Percentiles rank a stretch among this genome's conserved stretches.
phyloP scores from a whole-genome alignment of 2,113 vertebrate genomes.

The Corynorhinus townsendii region DNA sequence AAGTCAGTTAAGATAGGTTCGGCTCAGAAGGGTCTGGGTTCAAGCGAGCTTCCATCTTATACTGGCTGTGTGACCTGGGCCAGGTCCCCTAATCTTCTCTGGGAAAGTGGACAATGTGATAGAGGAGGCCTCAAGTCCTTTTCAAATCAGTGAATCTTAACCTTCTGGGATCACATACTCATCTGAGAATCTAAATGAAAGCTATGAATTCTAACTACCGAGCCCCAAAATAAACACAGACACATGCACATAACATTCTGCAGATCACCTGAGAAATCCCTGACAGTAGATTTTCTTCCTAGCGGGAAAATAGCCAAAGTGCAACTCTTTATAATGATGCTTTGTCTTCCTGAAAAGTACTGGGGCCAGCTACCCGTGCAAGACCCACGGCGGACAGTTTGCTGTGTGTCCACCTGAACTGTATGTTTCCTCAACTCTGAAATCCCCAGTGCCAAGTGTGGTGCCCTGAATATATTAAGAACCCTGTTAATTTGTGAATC shows the following conservation, averaged over 20 bases:
- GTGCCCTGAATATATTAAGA: not conserved
- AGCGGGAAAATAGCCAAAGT: not conserved
- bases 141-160: constrained; percentile 11
- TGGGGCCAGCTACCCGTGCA: not conserved
- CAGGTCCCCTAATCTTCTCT: not conserved
- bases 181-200: not conserved
- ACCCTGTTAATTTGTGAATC: not conserved
- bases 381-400: not conserved
- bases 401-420: not conserved
- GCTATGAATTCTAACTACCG: not conserved
- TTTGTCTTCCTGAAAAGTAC: not conserved
- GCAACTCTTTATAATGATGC: not conserved
- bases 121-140: not conserved
- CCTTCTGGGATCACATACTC: not conserved
- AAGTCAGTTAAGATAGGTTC: not conserved
- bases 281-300: not conserved
- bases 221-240: not conserved
- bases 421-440: not conserved
- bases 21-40: not conserved
- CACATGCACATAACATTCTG: not conserved
- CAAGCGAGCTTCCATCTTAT: not conserved
- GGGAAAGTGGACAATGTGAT: not conserved
- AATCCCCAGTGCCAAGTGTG: not conserved
- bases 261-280: not conserved
- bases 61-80: not conserved